phyloP scores from a whole-genome alignment of 2,113 vertebrate genomes.

The Myodes glareolus region DNA sequence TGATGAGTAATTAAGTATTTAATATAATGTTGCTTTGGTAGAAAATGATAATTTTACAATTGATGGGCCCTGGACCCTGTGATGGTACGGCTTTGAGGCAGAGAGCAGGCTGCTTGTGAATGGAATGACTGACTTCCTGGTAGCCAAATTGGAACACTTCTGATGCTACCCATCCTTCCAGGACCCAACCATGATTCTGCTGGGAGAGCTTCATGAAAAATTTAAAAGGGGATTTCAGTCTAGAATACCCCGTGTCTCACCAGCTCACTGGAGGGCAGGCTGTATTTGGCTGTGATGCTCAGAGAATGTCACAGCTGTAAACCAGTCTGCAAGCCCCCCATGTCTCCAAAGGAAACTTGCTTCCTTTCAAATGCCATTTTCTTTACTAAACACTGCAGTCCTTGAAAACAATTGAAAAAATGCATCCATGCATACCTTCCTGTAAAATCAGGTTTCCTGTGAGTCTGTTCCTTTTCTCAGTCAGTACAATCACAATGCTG shows the following conservation, averaged over 20 bases:
- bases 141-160: conserved; percentile 87
- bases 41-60: conserved; percentile 95
- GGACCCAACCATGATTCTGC: conserved; percentile 90
- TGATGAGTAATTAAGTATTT: conserved; percentile 99
- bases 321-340: conserved; percentile 89
- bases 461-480: conserved; percentile 11
- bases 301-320: conserved; percentile 89
- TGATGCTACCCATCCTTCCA: conserved; percentile 90
- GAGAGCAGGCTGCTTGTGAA: conserved; percentile 84
- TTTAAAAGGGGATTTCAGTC: conserved; percentile 93
- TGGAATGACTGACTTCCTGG: conserved; percentile 90
- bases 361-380: conserved; percentile 71
- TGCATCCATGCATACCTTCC: conserved; percentile 23
- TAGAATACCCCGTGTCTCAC: conserved; percentile 86
- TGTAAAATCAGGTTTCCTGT: conserved; percentile 63
- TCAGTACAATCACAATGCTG: not conserved
- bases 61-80: conserved; percentile 91
- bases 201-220: conserved; percentile 95
- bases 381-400: conserved; percentile 74
- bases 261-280: conserved; percentile 87
- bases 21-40: conserved; percentile 93
- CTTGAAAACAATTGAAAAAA: conserved; percentile 78
- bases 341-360: conserved; percentile 75
- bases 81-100: conserved; percentile 85
- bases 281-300: conserved; percentile 86